phyloP scores from a whole-genome alignment of 1,140 invertebrate genomes.

The Drosophila orosa region DNA sequence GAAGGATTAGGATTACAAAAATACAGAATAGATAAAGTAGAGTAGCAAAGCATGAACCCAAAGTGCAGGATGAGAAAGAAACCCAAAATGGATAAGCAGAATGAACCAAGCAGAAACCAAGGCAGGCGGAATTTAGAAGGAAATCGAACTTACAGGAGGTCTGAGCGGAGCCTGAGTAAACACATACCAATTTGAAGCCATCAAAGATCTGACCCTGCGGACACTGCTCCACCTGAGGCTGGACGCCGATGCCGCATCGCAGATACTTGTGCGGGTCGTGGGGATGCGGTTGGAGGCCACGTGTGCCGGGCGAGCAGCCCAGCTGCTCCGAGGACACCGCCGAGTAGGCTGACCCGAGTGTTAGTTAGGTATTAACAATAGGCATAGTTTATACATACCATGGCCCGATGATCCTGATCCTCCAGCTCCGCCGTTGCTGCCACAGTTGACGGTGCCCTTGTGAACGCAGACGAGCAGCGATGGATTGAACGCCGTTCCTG shows the following conservation, averaged over 20 bases:
- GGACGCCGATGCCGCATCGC: conserved; percentile 86
- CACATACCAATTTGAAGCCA: conserved; percentile 86
- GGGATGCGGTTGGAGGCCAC: conserved; percentile 86
- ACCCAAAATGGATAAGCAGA: conserved; percentile 50
- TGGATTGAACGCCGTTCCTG: conserved; percentile 89
- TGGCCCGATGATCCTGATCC: background rate
- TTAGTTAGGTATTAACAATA: conserved; percentile 38
- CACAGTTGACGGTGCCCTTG: conserved; percentile 86
- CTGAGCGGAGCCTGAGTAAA: conserved; percentile 85
- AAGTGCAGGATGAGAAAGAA: conserved; percentile 10
- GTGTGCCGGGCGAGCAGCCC: conserved; percentile 45
- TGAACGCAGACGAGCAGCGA: conserved; percentile 86
- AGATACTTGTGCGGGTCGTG: conserved; percentile 87
- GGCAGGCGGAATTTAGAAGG: conserved; percentile 16
- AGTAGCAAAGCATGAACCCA: conserved; percentile 34
- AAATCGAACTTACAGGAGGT: conserved; percentile 55
- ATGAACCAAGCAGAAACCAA: conserved; percentile 45
- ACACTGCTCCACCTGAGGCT: conserved; percentile 86
- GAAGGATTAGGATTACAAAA: conserved; percentile 6
- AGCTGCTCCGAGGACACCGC: conserved; percentile 1
- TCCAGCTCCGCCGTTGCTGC: background rate
- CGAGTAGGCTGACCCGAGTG: conserved; percentile 32
- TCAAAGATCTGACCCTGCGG: conserved; percentile 88
- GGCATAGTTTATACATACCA: conserved; percentile 38
- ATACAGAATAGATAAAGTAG: background rate